Base-by-base conservation (phyloP, 1,140 invertebrate species). In the Listronotus oregonensis region DNA sequence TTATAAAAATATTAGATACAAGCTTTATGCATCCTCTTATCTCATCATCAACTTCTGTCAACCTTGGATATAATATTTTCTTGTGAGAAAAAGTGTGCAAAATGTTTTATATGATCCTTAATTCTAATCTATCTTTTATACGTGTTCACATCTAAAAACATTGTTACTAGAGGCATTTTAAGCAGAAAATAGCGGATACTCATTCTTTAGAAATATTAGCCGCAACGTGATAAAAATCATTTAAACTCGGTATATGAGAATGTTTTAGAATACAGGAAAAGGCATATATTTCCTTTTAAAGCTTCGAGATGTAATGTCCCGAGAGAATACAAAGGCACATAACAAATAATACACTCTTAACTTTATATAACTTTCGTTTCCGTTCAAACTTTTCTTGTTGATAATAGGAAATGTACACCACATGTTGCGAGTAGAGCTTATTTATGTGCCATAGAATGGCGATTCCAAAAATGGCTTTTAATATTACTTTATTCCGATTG, bases 341-440 rank as follows among this genome's bases (percentile, higher is more conserved):
- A 46, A 58, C 56, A 58, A 58, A 58, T 58, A 58, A 58, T 56
- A 56, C 39, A 27, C 21, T 18, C 27, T 58, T 58, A 58, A 34
- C n/a, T 46, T 58, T 58, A 58, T 46, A 15, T 58, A 32, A 32
- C 56, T 58, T 58, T 47, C 21, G 42, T 58, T 58, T 58, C 56
- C 56, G 56, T 58, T 58, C 34, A 40, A 37, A 56, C n/a, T 15
- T 40, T 42, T 42, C 12, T 37, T 56, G 52, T 56, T 56, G 40
- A 42, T 17, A n/a, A 40, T 27, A 31, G 32, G 21, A 12, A 18
- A 12, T 52, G 32, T 32, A 9, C 10, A 52, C 11, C 50, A 8
- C 50, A 15, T 11, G 12, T 49, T 17, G n/a, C 11, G 5, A 15
- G 18, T 49, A 12, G 12, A 54, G 12, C 34, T 54, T 27, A 27